Base-by-base conservation (phyloP, 2,797 vertebrate species). In the Centroberyx gerrardi region DNA sequence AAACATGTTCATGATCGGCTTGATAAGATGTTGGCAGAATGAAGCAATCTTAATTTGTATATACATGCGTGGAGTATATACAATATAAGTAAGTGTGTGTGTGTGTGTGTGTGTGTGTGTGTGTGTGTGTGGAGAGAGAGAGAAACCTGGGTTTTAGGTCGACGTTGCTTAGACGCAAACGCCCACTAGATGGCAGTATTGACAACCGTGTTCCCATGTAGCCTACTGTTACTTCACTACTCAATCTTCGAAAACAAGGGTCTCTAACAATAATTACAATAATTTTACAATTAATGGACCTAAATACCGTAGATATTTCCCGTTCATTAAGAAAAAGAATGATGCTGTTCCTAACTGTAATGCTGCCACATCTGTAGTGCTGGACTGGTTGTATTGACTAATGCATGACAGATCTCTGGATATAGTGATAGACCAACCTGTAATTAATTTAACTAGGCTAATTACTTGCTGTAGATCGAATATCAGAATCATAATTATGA, bases 101-200 rank as follows among this genome's bases (percentile, higher is more conserved):
- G 38, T 10, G 38, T 40, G 38, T 40, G 38, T 40, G 7, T 40
- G 38, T 27, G 61, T 77, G 51, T 63, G 56, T 44, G 61, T 76
- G 51, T 6, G 38, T 7, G 38, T 40, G 38, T 8, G 38, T 40
- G 38, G n/a, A n/a, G n/a, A n/a, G 22, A 22, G 22, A 70, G 53
- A 67, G 51, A 42, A 9, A 54, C 10, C 13, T n/a, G 31, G 38
- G 38, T 8, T 2, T 28, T 10, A 48, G 14, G 38, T 51, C 60
- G 49, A 67, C 0, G n/a, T 40, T 40, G 8, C 8, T 8, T 36
- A 9, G 38, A 6, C 28, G 13, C 18, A 65, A 36, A 46, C 13
- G 1, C 0, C 82, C 93, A 87, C 78, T 68, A 88, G 90, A 80
- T 80, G 92, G 85, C 73, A 31, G 28, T 56, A 59, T 29, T 71